Evolutionary conservation across 2,113 vertebrate genomes (phyloP), one percentile per base, ranked within the genome.

Genomic region (Aix galericulata): DNA sequence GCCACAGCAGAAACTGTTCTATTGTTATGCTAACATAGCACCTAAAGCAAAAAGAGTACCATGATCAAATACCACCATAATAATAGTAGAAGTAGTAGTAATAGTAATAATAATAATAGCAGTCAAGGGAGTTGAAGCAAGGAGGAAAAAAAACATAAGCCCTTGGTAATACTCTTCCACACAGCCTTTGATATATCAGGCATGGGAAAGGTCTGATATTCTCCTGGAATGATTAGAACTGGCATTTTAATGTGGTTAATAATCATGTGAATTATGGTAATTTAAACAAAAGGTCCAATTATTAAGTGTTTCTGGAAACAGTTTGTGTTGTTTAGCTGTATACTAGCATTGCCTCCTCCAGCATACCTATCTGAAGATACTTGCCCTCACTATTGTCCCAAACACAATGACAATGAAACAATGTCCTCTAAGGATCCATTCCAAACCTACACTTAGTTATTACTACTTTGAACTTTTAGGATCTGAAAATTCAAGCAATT

Each of bases 231-330:
- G 8, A 90, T 74, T 71, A 55, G 72, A 83, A 26, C 50, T 78
- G 50, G 52, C 68, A 81, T 86, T 91, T 91, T 93, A 93, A 62
- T 78, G 78, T 40, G 17, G 58, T 59, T 88, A 90, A 76, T 56
- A 84, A 90, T 42, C 36, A 75, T 23, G 29, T n/a, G 52, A 94
- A 83, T 92, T 22, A 83, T 29, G 32, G 16, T 74, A 29, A 80
- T 71, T 81, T 83, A 40, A 77, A 77, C 73, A 38, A 26, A 77
- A 82, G n/a, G 48, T 29, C 34, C n/a, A 52, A 52, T 14, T 11
- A 31, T 42, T 31, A 42, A 66, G 7, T 66, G 36, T 27, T 71
- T 27, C 27, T 53, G 36, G 60, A 63, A 36, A 27, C 11, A 17
- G 16, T 38, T 62, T 38, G 60, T 38, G 26, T 4, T 63, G 60